These are phyloP conservation scores for Panurus biarmicus DNA, from an alignment of 2,113 vertebrate species.

Conservation along the genomic window DNA sequence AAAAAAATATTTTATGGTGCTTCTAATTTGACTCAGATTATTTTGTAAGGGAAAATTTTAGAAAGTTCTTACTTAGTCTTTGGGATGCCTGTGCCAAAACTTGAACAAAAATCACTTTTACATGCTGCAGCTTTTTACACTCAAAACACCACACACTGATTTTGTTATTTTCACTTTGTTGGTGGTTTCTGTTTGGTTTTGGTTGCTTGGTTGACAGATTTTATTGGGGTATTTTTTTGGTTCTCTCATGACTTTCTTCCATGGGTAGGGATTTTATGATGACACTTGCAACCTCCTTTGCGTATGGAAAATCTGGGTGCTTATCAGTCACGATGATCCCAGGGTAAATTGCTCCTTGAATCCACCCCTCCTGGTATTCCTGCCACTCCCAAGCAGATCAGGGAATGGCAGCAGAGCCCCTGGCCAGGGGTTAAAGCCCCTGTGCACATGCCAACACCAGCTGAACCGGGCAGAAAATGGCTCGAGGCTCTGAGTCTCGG, in stretches of 20 bases:
- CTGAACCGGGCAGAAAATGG: slow-evolving; percentile 35
- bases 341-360: not conserved
- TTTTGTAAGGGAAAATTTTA: not conserved
- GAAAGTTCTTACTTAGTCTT: not conserved
- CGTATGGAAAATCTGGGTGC: rapidly evolving
- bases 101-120: not conserved
- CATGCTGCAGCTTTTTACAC: not conserved
- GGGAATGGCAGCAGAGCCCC: not conserved
- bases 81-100: not conserved
- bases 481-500: not conserved
- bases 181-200: not conserved
- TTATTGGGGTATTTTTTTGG: not conserved
- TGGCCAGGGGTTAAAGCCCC: not conserved
- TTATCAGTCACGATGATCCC: not conserved
- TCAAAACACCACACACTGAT: not conserved
- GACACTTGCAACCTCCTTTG: not conserved
- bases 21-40: not conserved
- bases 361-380: not conserved
- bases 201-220: not conserved
- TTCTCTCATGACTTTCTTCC: not conserved
- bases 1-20: not conserved
- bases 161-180: not conserved
- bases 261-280: not conserved
- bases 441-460: not conserved
- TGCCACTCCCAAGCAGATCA: not conserved